These are phyloP conservation scores for Astyanax mexicanus DNA, from an alignment of 2,797 vertebrate genomes.

Conservation along the genomic window DNA sequence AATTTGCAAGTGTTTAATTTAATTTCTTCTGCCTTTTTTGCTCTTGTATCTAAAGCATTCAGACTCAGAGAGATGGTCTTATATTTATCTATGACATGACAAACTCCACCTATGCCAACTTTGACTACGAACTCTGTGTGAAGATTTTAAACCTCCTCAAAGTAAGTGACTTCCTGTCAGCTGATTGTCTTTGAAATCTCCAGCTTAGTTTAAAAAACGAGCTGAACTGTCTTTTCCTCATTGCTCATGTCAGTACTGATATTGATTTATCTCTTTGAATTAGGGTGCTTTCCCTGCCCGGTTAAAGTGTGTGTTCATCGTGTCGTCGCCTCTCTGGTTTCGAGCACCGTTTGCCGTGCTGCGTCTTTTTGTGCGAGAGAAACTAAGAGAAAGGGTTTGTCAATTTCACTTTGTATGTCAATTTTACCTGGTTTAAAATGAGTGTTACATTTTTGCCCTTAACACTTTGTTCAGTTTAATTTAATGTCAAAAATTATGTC, in stretches of 20 bases:
- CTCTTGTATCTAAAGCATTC: constrained; percentile 66
- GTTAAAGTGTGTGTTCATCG: constrained; percentile 88
- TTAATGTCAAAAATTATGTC: too few relatives aligned
- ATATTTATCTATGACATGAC: constrained; percentile 92
- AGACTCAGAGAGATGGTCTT: constrained; percentile 87
- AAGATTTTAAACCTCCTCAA: constrained; percentile 89
- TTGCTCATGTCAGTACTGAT: background rate
- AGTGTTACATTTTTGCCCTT: too few relatives aligned
- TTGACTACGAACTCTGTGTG: constrained; percentile 88
- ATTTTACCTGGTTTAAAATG: too few relatives aligned
- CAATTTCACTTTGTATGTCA: background rate
- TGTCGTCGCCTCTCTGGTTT: constrained; percentile 88
- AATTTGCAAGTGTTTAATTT: background rate
- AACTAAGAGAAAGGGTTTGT: constrained; percentile 84
- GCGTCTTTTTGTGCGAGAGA: constrained; percentile 86
- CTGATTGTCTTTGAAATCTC: background rate
- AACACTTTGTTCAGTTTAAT: too few relatives aligned
- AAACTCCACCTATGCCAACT: constrained; percentile 85
- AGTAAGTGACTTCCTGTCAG: constrained; percentile 66
- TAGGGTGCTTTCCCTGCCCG: constrained; percentile 88
- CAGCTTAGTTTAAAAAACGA: background rate
- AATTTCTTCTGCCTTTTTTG: constrained; percentile 4
- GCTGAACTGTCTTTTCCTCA: too few relatives aligned
- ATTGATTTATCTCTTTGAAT: background rate
- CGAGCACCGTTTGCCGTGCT: constrained; percentile 85